Percentiles rank a stretch among this genome's conserved stretches.
phyloP scores from a whole-genome alignment of 2,113 vertebrate species.

The Leiothrix lutea region DNA sequence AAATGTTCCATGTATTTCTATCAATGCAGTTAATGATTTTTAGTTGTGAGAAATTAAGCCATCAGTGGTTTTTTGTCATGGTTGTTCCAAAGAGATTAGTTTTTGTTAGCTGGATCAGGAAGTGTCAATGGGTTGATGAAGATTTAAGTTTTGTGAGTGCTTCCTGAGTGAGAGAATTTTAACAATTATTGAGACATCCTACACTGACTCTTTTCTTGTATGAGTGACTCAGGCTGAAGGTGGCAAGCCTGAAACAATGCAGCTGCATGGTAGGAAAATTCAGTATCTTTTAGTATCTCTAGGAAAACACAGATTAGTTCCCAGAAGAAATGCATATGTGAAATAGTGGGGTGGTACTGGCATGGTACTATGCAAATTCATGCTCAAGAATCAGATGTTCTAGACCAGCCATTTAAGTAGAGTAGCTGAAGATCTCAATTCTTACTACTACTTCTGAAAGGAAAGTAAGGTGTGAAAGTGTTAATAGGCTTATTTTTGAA shows the following conservation, averaged over 20 bases:
- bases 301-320: background rate
- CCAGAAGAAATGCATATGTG: background rate
- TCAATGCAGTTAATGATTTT: background rate
- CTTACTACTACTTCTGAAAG: background rate
- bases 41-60: background rate
- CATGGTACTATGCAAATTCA: background rate
- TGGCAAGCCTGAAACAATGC: background rate
- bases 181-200: background rate
- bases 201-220: background rate
- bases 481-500: background rate
- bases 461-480: background rate
- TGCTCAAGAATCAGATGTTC: background rate
- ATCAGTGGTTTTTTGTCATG: background rate
- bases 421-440: background rate
- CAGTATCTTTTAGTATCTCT: background rate
- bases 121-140: background rate
- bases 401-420: background rate
- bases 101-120: background rate
- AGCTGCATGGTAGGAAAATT: background rate
- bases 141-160: background rate
- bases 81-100: background rate
- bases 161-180: background rate
- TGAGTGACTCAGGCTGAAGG: background rate
- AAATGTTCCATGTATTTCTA: background rate
- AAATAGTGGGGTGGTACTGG: background rate